phyloP scores from a whole-genome alignment of 2,113 vertebrate species.

The Sorex araneus region DNA sequence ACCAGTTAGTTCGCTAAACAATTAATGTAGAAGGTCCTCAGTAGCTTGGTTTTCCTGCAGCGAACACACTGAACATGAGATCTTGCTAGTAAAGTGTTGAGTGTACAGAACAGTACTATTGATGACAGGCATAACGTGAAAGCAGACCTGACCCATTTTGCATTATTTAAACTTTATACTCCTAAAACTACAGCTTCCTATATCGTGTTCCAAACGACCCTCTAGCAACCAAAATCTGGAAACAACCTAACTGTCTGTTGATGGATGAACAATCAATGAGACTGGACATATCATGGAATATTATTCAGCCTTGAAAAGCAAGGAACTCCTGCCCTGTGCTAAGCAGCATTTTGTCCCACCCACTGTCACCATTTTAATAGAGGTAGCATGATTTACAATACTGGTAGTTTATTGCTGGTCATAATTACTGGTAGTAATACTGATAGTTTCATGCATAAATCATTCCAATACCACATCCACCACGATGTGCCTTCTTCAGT shows the following conservation, averaged over 20 bases:
- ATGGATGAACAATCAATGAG: background rate
- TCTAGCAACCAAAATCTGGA: background rate
- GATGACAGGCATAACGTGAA: background rate
- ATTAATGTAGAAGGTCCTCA: slow-evolving; percentile 20
- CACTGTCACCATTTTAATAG: background rate
- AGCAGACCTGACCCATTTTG: background rate
- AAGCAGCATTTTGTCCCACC: background rate
- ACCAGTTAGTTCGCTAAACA: background rate
- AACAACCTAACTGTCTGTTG: background rate
- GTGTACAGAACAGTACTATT: background rate
- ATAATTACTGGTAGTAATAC: no score
- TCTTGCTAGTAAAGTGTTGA: background rate
- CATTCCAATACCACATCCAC: no score
- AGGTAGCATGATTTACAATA: no score
- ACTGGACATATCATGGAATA: background rate
- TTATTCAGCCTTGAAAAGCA: slow-evolving; percentile 10
- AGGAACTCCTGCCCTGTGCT: background rate
- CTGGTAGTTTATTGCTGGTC: no score
- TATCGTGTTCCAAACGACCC: background rate
- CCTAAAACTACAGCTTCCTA: background rate
- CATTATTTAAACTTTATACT: background rate
- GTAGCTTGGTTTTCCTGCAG: no score
- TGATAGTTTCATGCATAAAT: no score
- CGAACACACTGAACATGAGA: background rate
- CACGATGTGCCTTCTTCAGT: no score